Evolutionary conservation across 2,113 vertebrate genomes (phyloP).

Genomic region (Oryzias javanicus): DNA sequence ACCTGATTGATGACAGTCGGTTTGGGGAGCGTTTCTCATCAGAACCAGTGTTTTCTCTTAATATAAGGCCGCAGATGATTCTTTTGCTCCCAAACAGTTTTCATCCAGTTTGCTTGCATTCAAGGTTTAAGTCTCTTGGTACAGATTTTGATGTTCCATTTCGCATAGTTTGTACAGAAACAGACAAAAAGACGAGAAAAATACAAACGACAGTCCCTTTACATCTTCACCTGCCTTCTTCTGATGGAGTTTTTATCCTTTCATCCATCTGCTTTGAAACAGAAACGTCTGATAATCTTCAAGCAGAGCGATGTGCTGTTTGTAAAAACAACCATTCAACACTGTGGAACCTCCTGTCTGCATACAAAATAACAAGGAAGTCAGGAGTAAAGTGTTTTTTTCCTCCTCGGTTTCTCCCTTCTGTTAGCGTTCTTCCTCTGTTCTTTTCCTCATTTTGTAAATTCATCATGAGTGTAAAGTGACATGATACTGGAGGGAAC

Average conservation of each 20-base stretch:
- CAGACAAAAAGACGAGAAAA: slow-evolving; percentile 55
- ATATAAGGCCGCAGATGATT: slow-evolving; percentile 62
- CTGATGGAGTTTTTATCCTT: slow-evolving; percentile 24
- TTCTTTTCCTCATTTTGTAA: slow-evolving; percentile 3
- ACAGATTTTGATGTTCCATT: slow-evolving; percentile 25
- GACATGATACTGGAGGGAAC: slow-evolving; percentile 36
- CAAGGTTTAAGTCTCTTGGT: slow-evolving; percentile 36
- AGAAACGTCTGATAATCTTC: slow-evolving; percentile 12
- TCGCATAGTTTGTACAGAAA: slow-evolving; percentile 53
- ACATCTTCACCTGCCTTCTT: slow-evolving; percentile 20
- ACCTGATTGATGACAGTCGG: slow-evolving; percentile 26
- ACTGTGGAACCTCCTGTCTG: slow-evolving; percentile 12
- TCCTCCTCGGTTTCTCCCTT: slow-evolving; percentile 4
- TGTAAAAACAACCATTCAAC: slow-evolving; percentile 32
- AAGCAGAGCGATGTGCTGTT: slow-evolving; percentile 8
- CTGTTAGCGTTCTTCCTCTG: slow-evolving; percentile 2
- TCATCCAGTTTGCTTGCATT: slow-evolving; percentile 22
- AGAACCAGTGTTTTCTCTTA: slow-evolving; percentile 32
- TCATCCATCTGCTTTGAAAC: slow-evolving; percentile 23
- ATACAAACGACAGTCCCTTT: slow-evolving; percentile 52
- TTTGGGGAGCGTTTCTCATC: slow-evolving; percentile 44
- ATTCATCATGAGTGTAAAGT: slow-evolving; percentile 29
- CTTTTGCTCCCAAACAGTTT: slow-evolving; percentile 26
- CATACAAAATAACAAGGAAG: slow-evolving; percentile 19
- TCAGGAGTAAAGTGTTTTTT: slow-evolving; percentile 39